A percentile compares a stretch with the other conserved stretches of the same genome.
Evolutionary conservation across 2,797 vertebrate genomes (phyloP).

Genomic region (Peromyscus eremicus): DNA sequence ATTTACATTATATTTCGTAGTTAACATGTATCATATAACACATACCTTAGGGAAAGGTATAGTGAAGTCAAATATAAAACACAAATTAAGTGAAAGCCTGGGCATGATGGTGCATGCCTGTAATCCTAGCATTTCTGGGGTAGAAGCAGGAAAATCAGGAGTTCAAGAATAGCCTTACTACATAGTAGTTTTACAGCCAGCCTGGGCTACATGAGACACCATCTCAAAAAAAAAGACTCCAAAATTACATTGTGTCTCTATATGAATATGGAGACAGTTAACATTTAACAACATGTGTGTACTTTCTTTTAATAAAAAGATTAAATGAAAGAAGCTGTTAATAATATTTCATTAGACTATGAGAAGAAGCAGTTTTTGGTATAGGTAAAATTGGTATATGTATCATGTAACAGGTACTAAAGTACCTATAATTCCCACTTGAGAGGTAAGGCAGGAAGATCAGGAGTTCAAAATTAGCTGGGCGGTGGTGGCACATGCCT

Average conservation of each 20-base stretch:
- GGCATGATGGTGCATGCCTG: not conserved
- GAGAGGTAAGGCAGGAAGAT: not conserved
- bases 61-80: constrained; percentile 36
- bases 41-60: constrained; percentile 33
- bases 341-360: constrained; percentile 42
- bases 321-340: constrained; percentile 39
- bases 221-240: not conserved
- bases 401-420: not conserved
- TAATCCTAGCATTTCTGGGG: not conserved
- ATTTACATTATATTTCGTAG: constrained; percentile 41
- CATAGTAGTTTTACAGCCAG: not conserved
- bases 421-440: not conserved
- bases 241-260: not conserved
- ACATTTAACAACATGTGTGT: not conserved
- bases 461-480: not conserved
- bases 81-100: constrained; percentile 53
- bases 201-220: not conserved
- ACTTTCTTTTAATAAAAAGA: constrained; percentile 13
- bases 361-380: constrained; percentile 30
- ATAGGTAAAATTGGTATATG: not conserved
- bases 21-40: constrained; percentile 9
- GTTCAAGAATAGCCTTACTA: not conserved
- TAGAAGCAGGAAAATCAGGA: not conserved
- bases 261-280: not conserved
- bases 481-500: not conserved